Evolutionary conservation across 92 coral and sea anemone species (phyloP).

Genomic region (Hydrozoanthus gracilis): DNA sequence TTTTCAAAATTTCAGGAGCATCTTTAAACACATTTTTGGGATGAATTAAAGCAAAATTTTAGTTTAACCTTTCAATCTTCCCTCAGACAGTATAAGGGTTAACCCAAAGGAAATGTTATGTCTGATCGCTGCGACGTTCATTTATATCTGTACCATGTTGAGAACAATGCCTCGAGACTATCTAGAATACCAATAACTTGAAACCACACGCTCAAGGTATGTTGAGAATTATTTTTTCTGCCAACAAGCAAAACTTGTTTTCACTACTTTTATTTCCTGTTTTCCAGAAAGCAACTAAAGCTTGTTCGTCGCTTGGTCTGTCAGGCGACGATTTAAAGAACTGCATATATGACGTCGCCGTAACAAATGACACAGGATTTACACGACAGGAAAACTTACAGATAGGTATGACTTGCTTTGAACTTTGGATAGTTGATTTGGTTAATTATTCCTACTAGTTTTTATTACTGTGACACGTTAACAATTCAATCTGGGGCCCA

Average conservation of each 20-base stretch:
- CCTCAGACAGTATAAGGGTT: too few species aligned
- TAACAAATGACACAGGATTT: conserved; percentile 75
- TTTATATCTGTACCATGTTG: too few species aligned
- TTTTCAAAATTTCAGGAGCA: too few species aligned
- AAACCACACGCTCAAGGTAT: background rate
- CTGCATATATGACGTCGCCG: conserved; percentile 77
- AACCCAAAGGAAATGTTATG: too few species aligned
- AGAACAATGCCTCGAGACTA: too few species aligned
- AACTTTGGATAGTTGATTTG: background rate
- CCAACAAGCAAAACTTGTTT: background rate
- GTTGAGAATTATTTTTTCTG: background rate
- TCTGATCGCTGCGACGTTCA: too few species aligned
- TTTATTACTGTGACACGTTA: background rate
- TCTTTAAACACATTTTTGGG: too few species aligned
- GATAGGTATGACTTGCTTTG: conserved; percentile 46
- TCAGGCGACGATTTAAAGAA: conserved; percentile 56
- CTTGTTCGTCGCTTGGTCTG: conserved; percentile 61
- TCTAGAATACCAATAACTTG: too few species aligned
- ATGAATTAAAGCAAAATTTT: too few species aligned
- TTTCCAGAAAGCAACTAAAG: conserved; percentile 66
- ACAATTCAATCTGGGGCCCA: too few species aligned
- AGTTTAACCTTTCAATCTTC: too few species aligned
- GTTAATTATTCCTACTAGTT: too few species aligned
- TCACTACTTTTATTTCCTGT: background rate
- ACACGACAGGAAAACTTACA: conserved; percentile 65